Conservation (phyloP, 2,113 vertebrate species). For the Nycticryphes semicollaris region DNA sequence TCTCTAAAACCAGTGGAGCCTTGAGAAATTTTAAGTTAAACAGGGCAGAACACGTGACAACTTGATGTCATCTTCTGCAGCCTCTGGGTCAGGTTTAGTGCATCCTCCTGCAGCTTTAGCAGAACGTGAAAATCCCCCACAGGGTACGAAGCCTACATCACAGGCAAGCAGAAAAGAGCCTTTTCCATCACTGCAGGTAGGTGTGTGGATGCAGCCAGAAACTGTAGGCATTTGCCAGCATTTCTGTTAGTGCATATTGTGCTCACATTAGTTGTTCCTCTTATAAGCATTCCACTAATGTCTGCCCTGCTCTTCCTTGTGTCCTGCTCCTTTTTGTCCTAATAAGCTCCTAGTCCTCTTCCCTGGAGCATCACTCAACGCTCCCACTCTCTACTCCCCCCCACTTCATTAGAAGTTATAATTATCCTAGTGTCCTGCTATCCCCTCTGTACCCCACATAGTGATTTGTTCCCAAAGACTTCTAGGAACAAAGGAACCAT, state of each 20-base stretch:
- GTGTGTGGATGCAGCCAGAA: background rate
- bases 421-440: background rate
- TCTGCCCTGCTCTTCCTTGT: background rate
- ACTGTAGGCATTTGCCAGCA: background rate
- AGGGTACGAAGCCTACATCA: background rate
- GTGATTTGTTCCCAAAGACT: background rate
- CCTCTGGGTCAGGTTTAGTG: background rate
- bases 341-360: background rate
- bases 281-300: background rate
- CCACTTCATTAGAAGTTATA: background rate
- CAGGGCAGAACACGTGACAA: background rate
- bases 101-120: background rate
- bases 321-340: background rate
- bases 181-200: background rate
- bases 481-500: background rate
- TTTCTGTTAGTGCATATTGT: background rate
- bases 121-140: background rate
- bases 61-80: background rate
- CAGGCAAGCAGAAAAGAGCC: background rate
- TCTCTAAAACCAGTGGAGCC: background rate
- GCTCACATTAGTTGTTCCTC: background rate
- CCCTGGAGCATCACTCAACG: background rate
- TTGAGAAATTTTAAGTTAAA: background rate
- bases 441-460: background rate
- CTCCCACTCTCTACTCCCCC: accelerated